phyloP scores from a whole-genome alignment of 1,140 invertebrate species.

The Grapholita molesta region DNA sequence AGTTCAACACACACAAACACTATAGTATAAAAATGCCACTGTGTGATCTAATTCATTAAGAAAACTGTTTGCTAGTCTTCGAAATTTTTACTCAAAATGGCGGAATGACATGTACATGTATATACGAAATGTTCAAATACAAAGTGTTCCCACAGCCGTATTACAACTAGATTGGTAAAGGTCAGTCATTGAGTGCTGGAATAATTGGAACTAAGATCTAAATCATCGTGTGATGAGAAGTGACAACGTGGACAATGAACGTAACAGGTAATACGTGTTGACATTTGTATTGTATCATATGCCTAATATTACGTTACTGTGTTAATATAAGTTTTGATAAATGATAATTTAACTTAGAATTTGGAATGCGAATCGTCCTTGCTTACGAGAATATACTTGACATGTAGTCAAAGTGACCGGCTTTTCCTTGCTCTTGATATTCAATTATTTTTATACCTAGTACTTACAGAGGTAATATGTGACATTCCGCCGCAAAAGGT shows the following conservation, averaged over 20 bases:
- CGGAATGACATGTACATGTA: not conserved
- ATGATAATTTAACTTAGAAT: too few relatives aligned
- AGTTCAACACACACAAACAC: too few relatives aligned
- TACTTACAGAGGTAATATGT: too few relatives aligned
- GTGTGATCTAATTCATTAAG: not conserved
- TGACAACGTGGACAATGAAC: not conserved
- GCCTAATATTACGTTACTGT: not conserved
- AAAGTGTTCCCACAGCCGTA: constrained; percentile 5
- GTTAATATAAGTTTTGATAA: not conserved
- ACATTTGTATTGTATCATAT: not conserved
- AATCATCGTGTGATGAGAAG: constrained; percentile 5
- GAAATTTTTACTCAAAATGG: not conserved
- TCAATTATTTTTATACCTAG: too few relatives aligned
- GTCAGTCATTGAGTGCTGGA: not conserved
- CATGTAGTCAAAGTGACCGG: too few relatives aligned
- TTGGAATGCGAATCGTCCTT: too few relatives aligned
- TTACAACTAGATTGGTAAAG: constrained; percentile 6
- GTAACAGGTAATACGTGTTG: not conserved
- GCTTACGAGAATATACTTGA: too few relatives aligned
- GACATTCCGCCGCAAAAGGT: too few relatives aligned
- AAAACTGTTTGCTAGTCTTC: not conserved
- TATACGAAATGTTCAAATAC: not conserved
- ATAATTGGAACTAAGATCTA: constrained; percentile 5
- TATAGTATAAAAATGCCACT: not conserved
- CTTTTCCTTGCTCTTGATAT: too few relatives aligned